Base-by-base conservation (phyloP, 2,888 invertebrate genomes). In the Ariolimax columbianus region DNA sequence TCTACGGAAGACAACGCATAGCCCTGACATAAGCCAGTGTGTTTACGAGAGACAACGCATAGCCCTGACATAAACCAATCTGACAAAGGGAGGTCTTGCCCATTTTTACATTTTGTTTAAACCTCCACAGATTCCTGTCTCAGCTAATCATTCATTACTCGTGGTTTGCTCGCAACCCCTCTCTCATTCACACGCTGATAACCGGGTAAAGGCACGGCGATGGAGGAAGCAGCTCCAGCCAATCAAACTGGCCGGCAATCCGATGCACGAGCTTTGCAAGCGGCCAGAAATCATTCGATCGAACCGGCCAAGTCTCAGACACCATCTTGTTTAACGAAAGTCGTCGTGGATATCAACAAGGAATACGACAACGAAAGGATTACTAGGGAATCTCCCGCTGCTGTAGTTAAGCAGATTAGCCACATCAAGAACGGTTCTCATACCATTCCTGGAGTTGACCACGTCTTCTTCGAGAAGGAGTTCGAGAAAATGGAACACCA, bases 401-500 rank as follows among this genome's bases (percentile, higher is more conserved):
- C 26, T 0, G 3, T 26, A 38, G 23, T 40, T 40, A 3, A 3
- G 14, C 30, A 30, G 3, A 30, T 30, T 6, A 40, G 26, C 38
- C 38, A 6, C 40, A 72, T 11, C 23, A 38, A 72, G 23, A 40
- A 26, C 40, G 36, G 55, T 36, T 47, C 80, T 36, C 36, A 75
- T 72, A 68, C 38, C 33, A 81, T 80, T 17, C 78, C 78, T 11
- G 79, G 84, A n/a, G 72, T 83, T 0, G 83, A 83, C 43, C 83
- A 83, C 77, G 51, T 77, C 2, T 83, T 83, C 40, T 83, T 83
- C 36, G 77, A 83, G 51, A 36, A 47, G 23, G 83, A 83, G 73
- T 55, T 83, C 11, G 77, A 83, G 38, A 83, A 77, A 68, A 83
- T 83, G 83, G 83, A 83, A 55, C 77, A 83, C 17, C 51, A 66